Conservation (phyloP, 2,113 vertebrate species). For the Heptranchias perlo region DNA sequence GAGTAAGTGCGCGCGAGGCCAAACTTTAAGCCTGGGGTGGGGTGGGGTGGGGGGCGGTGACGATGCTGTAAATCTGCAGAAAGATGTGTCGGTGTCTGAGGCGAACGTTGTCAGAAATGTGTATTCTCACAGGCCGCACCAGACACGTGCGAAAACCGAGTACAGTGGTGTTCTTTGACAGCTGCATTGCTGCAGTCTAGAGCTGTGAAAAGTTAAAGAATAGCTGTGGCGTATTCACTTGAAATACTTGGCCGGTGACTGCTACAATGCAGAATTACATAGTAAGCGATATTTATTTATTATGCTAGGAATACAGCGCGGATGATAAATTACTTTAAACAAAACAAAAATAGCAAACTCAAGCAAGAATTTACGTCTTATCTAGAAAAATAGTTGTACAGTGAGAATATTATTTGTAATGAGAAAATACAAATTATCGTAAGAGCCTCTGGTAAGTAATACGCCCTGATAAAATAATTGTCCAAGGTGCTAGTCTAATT, state of each 20-base stretch:
- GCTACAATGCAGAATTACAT: background rate
- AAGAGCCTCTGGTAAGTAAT: background rate
- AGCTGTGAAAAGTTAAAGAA: background rate
- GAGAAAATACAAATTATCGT: background rate
- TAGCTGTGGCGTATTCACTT: no score
- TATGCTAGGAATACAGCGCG: background rate
- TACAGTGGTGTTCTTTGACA: background rate
- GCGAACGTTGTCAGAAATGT: no score
- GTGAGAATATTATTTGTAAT: background rate
- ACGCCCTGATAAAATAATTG: background rate
- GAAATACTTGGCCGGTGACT: background rate
- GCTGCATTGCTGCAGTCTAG: background rate
- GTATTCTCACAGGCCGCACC: background rate
- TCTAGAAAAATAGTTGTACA: background rate
- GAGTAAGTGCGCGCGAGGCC: constrained; percentile 54
- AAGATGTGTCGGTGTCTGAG: background rate
- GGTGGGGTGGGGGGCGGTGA: background rate
- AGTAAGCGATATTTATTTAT: background rate
- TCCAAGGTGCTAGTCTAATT: background rate
- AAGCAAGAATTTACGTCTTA: background rate
- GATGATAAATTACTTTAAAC: no score
- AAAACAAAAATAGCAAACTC: no score
- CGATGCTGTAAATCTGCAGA: background rate
- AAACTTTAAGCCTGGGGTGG: background rate
- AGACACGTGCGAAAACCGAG: background rate